These are phyloP conservation scores for Synanthedon vespiformis DNA, from an alignment of 2,888 invertebrate genomes.

Conservation along the genomic window DNA sequence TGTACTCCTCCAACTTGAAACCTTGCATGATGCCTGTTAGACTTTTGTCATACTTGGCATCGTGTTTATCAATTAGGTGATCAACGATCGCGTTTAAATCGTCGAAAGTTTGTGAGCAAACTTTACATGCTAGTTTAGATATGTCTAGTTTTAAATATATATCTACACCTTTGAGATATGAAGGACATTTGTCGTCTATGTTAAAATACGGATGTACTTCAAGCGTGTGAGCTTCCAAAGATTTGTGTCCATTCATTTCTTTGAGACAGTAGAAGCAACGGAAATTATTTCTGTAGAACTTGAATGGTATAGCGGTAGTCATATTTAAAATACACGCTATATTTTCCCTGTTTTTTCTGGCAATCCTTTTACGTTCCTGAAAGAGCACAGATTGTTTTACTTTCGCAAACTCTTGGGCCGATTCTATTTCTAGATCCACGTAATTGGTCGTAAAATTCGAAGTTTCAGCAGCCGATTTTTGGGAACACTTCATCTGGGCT, in stretches of 20 bases:
- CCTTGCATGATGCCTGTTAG: constrained; percentile 15
- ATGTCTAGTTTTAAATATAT: constrained; percentile 21
- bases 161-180: constrained; percentile 15
- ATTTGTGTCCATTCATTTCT: constrained; percentile 17
- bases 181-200: constrained; percentile 15
- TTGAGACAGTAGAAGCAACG: constrained; percentile 28
- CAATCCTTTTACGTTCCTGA: constrained; percentile 2
- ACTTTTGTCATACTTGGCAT: constrained; percentile 15
- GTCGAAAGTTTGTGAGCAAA: constrained; percentile 15
- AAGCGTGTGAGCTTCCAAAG: constrained; percentile 16
- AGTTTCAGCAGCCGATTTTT: too few relatives aligned
- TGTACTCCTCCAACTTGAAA: constrained; percentile 18
- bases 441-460: too few relatives aligned
- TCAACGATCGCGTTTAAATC: constrained; percentile 14
- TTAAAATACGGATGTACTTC: constrained; percentile 13
- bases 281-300: constrained; percentile 25
- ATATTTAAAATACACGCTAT: constrained; percentile 18
- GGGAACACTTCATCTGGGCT: too few relatives aligned
- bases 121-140: constrained; percentile 18
- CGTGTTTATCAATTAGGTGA: constrained; percentile 18
- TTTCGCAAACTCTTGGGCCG: constrained; percentile 3
- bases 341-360: constrained; percentile 8
- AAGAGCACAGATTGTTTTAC: background rate
- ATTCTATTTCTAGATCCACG: too few relatives aligned
- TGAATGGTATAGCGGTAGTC: constrained; percentile 27